A percentile compares a stretch with the other conserved stretches of the same genome.
Evolutionary conservation across 1,140 invertebrate species (phyloP).

Genomic region (Drosophila kanapiae): DNA sequence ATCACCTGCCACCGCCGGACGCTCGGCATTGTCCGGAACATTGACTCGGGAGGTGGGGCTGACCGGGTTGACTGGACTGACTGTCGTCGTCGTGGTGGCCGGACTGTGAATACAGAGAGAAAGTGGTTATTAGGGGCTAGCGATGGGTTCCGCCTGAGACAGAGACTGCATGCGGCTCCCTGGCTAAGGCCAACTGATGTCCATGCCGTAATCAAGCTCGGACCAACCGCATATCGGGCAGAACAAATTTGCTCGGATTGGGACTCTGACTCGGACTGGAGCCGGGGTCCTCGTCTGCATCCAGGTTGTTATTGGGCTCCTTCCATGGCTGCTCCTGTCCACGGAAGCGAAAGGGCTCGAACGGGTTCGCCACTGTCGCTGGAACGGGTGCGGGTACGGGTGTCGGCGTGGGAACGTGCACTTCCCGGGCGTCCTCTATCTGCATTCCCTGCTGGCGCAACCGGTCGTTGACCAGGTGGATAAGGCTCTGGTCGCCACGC

Average conservation of each 20-base stretch:
- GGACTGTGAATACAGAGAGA: background rate
- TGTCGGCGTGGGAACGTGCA: background rate
- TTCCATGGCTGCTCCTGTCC: slow-evolving; percentile 21
- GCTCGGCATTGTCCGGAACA: slow-evolving; percentile 27
- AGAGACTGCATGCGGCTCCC: slow-evolving; percentile 47
- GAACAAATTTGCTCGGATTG: background rate
- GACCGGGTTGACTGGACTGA: background rate
- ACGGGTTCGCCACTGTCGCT: slow-evolving; percentile 19
- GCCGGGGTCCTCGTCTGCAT: background rate
- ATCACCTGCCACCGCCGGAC: slow-evolving; percentile 31
- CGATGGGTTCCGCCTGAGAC: slow-evolving; percentile 18
- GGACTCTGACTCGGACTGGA: background rate
- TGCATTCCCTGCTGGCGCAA: slow-evolving; percentile 63
- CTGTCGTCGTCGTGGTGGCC: slow-evolving; percentile 8
- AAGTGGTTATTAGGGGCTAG: background rate
- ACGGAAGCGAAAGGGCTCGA: slow-evolving; percentile 28
- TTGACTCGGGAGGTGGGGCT: slow-evolving; percentile 20
- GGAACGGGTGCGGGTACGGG: background rate
- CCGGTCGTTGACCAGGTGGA: slow-evolving; percentile 56
- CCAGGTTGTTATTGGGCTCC: slow-evolving; percentile 26
- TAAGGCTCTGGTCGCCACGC: slow-evolving; percentile 2
- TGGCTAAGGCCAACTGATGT: slow-evolving; percentile 50
- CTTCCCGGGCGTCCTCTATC: slow-evolving; percentile 41
- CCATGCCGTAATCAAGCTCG: slow-evolving; percentile 31
- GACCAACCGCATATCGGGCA: slow-evolving; percentile 18